phyloP scores from a whole-genome alignment of 2,113 vertebrate genomes.

The Calidris pugnax region DNA sequence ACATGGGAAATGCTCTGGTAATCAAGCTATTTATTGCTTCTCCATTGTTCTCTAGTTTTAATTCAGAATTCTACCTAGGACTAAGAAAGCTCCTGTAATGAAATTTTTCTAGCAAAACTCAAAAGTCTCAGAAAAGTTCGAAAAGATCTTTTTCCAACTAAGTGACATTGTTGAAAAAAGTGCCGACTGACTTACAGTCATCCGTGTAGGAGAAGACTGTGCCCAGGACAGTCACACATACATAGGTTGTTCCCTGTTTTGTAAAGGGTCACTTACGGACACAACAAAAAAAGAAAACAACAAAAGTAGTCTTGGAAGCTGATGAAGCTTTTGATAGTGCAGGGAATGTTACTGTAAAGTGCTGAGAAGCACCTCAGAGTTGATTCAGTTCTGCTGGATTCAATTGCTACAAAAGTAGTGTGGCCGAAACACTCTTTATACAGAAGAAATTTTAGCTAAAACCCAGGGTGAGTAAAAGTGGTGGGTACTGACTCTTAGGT shows the following conservation, averaged over 20 bases:
- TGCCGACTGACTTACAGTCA: neutral
- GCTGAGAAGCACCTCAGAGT: neutral
- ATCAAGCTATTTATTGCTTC: neutral
- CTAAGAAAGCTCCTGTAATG: neutral
- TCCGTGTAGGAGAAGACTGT: accelerated
- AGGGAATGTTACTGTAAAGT: neutral
- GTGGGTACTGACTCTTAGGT: neutral
- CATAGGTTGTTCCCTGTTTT: neutral
- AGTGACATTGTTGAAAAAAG: neutral
- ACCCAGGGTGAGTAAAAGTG: accelerated
- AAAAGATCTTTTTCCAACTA: neutral
- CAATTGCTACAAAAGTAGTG: accelerated
- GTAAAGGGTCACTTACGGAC: neutral
- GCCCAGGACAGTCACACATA: neutral
- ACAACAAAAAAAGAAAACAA: too few relatives aligned
- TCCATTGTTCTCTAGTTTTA: neutral
- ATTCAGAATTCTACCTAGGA: neutral
- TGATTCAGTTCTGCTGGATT: neutral
- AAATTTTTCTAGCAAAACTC: neutral
- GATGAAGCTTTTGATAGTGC: neutral
- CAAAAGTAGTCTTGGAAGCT: neutral
- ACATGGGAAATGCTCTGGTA: neutral
- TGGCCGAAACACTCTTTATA: neutral
- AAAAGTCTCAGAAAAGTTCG: neutral
- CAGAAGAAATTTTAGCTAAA: neutral